Evolutionary conservation across 2,113 vertebrate species (phyloP).

Genomic region (Eudorcas thomsonii): DNA sequence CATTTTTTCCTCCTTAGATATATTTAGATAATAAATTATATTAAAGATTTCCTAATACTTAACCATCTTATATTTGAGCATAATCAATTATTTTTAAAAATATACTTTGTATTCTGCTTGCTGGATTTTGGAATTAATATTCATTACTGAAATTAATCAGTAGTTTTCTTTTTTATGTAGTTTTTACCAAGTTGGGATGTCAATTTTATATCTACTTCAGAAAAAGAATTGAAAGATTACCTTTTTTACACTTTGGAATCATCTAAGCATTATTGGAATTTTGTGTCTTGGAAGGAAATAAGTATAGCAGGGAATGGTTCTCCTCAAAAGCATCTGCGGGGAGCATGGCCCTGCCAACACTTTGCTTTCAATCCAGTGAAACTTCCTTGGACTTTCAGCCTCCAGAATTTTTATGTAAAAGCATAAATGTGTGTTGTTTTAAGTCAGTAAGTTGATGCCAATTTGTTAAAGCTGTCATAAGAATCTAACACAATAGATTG

Average conservation of each 20-base stretch:
- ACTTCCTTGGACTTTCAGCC: neutral
- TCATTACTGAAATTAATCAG: neutral
- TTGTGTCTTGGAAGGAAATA: neutral
- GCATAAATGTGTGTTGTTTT: neutral
- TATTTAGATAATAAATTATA: neutral
- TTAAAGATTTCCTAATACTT: neutral
- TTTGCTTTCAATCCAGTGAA: neutral
- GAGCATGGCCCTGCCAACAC: neutral
- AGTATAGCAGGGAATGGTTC: neutral
- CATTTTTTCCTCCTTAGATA: neutral
- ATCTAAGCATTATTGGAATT: neutral
- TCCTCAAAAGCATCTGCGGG: neutral
- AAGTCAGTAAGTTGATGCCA: neutral
- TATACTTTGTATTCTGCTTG: neutral
- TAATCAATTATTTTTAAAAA: neutral
- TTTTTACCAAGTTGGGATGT: neutral
- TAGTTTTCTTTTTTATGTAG: neutral
- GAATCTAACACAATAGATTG: neutral
- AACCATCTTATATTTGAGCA: neutral
- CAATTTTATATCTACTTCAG: neutral
- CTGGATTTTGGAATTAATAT: neutral
- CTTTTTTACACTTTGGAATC: neutral
- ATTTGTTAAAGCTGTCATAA: neutral
- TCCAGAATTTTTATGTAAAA: neutral
- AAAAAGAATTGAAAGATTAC: neutral